Evolutionary conservation across 2,797 vertebrate species (phyloP).

Genomic region (Paramormyrops hopkinsi): DNA sequence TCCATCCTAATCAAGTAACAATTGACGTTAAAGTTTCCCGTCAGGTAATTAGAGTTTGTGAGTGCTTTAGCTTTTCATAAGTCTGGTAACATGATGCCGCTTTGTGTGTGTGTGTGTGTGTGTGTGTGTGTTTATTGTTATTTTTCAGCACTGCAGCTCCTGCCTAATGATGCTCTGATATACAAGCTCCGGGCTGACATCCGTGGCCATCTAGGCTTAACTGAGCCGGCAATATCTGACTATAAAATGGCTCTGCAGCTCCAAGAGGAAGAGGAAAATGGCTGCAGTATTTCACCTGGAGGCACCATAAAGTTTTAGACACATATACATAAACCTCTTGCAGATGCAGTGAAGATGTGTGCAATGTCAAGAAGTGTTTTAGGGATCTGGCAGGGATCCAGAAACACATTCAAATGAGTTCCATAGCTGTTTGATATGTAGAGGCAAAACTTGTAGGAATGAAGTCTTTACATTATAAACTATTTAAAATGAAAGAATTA

Average conservation of each 20-base stretch:
- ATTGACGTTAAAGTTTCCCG: neutral
- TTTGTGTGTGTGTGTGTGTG: neutral
- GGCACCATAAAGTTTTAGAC: neutral
- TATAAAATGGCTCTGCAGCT: constrained; percentile 60
- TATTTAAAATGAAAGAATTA: neutral
- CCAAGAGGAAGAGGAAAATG: constrained; percentile 33
- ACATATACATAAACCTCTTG: neutral
- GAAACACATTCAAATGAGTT: neutral
- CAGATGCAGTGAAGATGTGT: neutral
- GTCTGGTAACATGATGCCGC: neutral
- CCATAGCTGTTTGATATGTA: neutral
- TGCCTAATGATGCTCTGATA: constrained; percentile 54
- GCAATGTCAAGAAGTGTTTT: neutral
- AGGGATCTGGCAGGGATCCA: neutral
- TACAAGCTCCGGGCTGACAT: constrained; percentile 65
- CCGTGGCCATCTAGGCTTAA: constrained; percentile 57
- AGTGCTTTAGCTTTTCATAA: neutral
- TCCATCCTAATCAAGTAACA: neutral
- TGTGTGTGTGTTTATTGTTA: neutral
- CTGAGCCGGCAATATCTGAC: constrained; percentile 58
- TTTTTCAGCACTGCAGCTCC: constrained; percentile 57
- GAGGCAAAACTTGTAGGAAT: neutral
- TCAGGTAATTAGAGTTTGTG: neutral
- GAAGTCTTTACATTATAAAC: neutral
- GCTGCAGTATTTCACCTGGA: neutral